Conservation (phyloP, 35 echinoderm and acorn worm species). For the Patiria miniata region DNA sequence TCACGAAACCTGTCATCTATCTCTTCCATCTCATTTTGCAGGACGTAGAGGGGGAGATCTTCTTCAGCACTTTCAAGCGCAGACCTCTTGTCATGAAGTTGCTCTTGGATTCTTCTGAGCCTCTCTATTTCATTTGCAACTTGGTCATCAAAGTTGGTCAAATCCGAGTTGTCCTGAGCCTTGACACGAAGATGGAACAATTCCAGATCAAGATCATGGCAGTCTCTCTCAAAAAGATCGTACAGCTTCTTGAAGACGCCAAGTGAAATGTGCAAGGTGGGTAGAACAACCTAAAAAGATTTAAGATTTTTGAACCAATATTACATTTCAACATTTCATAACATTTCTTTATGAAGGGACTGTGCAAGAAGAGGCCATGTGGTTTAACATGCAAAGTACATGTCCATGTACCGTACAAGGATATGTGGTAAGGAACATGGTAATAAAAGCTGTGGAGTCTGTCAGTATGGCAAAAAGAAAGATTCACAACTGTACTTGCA, state of each 20-base stretch:
- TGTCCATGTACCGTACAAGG: no score
- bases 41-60: background rate
- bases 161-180: background rate
- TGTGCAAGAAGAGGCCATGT: no score
- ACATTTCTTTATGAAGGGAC: no score
- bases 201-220: slow-evolving; percentile 14
- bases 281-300: background rate
- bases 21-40: background rate
- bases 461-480: no score
- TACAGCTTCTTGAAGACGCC: background rate
- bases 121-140: background rate
- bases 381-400: no score
- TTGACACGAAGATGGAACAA: background rate
- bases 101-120: background rate
- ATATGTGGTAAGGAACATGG: no score
- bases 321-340: no score
- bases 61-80: background rate
- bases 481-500: no score
- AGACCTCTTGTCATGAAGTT: background rate
- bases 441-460: no score
- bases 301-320: no score
- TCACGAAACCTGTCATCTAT: background rate
- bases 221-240: slow-evolving; percentile 14
- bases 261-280: background rate
- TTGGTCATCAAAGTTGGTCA: background rate